Evolutionary conservation across 2,113 vertebrate genomes (phyloP), one percentile per base, ranked within the genome.

Genomic region (Leiothrix lutea): DNA sequence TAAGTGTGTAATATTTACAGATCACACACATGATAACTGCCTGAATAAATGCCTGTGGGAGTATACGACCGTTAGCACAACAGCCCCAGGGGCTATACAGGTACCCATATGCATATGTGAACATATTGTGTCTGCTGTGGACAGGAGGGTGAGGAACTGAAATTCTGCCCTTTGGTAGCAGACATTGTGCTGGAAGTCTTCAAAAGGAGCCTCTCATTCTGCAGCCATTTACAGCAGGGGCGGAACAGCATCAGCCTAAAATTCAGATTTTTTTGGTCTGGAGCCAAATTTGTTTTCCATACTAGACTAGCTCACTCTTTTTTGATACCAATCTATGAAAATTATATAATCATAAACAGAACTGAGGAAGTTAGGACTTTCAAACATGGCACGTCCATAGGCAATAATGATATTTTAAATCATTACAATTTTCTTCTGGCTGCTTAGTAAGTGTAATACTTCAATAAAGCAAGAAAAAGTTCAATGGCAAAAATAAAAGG

Each of bases 401-500:
- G 5, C 25, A 82, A 60, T 8, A 82, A 60, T 8, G 17, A 33
- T 26, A 65, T 19, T 77, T 92, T 86, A 35, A 77, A 71, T 40
- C 20, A 50, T 44, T 26, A 66, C 29, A 36, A 26, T 72, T 89
- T 62, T 80, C 38, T 80, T 86, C 35, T 48, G 44, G 33, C 36
- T 78, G 42, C 48, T 92, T 58, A 64, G 26, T 36, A 90, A 83
- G 7, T 24, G 18, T 17, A 75, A 83, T 26, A 86, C 35, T 69
- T 80, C n/a, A 28, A 69, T 58, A 92, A 86, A 82, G 19, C 54
- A 83, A 67, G 11, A 77, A 69, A 66, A 78, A n/a, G 2, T 69
- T 92, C 60, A 79, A 64, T 36, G 61, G 51, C 31, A 67, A 67
- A 95, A 92, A 64, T 47, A 83, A 78, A 82, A 94, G 71, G 64